Base-by-base conservation (phyloP, 1,140 invertebrate species). In the Littorina saxatilis region DNA sequence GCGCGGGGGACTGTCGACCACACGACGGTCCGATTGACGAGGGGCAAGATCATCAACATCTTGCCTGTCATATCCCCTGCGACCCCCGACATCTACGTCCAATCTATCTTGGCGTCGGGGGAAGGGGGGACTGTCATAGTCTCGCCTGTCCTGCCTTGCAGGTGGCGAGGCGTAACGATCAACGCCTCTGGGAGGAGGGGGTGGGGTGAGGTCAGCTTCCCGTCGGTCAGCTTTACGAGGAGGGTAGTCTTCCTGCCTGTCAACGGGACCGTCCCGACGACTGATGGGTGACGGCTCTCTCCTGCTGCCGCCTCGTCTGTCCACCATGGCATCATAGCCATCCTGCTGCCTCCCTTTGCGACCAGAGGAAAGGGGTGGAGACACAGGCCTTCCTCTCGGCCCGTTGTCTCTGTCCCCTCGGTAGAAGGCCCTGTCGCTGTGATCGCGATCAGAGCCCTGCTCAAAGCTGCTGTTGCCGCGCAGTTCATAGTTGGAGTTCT, bases 221-320 rank as follows among this genome's bases (percentile, higher is more conserved):
- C 27, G 58, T 23, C 58, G 58, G 58, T 61, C 27, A 7, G 58
- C 35, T 3, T 23, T 13, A 43, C 70, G 70, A 17, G 70, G 70
- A 0, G 70, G 37, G 15, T 63, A 63, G 37, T 32, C 76, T 58
- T 77, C 74, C 20, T 29, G 29, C 27, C 74, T 77, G 20, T 58
- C 55, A 13, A 58, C 13, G 0, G 55, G 32, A 17, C 29, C 35
- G 35, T 39, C 55, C 37, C 39, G 15, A 17, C 76, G 23, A 13
- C 39, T 32, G 1, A 23, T 15, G 20, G 76, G 55, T 9, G 39
- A 37, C 20, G 39, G 32, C 32, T 58, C 39, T 17, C 39, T 37
- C 37, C 76, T 32, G 3, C 76, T 35, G 52, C 76, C 55, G 17
- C 58, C 76, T 37, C 58, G 76, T 17, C 76, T 13, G 5, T 63